Evolutionary conservation across 2,888 invertebrate genomes (phyloP).

Genomic region (Chloromyia formosa): DNA sequence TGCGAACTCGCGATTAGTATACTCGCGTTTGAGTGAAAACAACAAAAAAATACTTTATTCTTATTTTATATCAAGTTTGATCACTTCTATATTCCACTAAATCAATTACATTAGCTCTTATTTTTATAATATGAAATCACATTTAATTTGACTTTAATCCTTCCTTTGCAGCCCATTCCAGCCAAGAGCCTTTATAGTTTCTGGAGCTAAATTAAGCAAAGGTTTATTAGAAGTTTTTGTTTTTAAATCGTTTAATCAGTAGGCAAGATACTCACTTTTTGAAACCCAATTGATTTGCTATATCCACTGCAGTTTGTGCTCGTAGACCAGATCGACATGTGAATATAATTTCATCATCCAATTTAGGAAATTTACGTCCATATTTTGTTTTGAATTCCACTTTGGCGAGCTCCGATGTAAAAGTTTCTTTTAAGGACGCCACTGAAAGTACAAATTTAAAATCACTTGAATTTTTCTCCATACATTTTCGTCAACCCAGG

Average conservation of each 20-base stretch:
- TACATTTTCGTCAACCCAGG: too few species aligned
- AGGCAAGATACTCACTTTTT: constrained; percentile 69
- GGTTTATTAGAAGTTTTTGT: too few species aligned
- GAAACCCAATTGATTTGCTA: constrained; percentile 68
- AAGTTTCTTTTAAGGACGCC: constrained; percentile 14
- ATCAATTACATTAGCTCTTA: too few species aligned
- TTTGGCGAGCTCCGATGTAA: constrained; percentile 19
- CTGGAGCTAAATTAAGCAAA: constrained; percentile 57
- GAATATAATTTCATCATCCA: constrained; percentile 69
- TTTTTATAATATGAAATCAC: too few species aligned
- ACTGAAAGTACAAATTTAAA: too few species aligned
- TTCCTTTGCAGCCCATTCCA: constrained; percentile 60
- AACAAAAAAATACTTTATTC: too few species aligned
- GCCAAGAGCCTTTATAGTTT: constrained; percentile 60
- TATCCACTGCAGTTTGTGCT: constrained; percentile 69
- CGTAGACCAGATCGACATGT: constrained; percentile 73
- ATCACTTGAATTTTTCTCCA: too few species aligned
- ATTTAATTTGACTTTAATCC: constrained; percentile 51
- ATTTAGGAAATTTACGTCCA: constrained; percentile 67
- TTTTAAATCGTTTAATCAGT: too few species aligned
- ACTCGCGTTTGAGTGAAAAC: too few species aligned
- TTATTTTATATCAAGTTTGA: too few species aligned
- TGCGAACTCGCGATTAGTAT: too few species aligned
- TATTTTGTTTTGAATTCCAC: constrained; percentile 68
- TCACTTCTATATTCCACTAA: too few species aligned